Base-by-base conservation (phyloP, 2,888 invertebrate species). In the Pseudeuparius sepicola region DNA sequence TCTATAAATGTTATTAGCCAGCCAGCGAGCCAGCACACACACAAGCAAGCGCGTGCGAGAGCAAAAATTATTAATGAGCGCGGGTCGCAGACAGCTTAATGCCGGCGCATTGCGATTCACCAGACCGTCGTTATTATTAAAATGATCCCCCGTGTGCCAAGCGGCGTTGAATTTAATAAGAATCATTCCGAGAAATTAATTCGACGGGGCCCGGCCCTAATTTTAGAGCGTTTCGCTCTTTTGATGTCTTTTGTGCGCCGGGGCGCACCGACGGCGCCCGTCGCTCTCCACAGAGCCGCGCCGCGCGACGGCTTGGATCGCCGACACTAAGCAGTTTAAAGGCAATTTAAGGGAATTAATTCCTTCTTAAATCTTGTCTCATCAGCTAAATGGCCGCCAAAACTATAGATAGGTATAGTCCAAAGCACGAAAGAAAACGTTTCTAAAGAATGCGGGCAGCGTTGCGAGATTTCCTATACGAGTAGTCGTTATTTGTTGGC, bases 151-250 rank as follows among this genome's bases (percentile, higher is more conserved):
- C 41, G 33, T 41, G 41, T 44, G 45, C 49, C 42, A 49, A 42
- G 55, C 54, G 55, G 54, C 53, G 54, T 50, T 50, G 56, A 56
- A 56, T 58, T 55, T 53, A 55, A 54, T 56, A 53, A 54, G 56
- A 58, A 55, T 57, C 53, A 60, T 61, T 62, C 62, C 52, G 43
- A 57, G 61, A 61, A 62, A 62, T 62, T 62, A 62, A 62, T 61
- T 56, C 59, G 54, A 58, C 56, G 55, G 54, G 56, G 57, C 57
- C 56, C 51, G 54, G 55, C 55, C 59, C 57, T 60, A 60, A 60
- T 56, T 61, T 60, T 59, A 59, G 60, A 54, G n/a, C n/a, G n/a
- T n/a, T n/a, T 50, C 43, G 43, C 53, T 54, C 59, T 57, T 60
- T 60, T 59, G 60, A 60, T 59, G 57, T 61, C 51, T 53, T 47